These are phyloP conservation scores for Lynx canadensis DNA, from an alignment of 2,113 vertebrate species.

Conservation along the genomic window DNA sequence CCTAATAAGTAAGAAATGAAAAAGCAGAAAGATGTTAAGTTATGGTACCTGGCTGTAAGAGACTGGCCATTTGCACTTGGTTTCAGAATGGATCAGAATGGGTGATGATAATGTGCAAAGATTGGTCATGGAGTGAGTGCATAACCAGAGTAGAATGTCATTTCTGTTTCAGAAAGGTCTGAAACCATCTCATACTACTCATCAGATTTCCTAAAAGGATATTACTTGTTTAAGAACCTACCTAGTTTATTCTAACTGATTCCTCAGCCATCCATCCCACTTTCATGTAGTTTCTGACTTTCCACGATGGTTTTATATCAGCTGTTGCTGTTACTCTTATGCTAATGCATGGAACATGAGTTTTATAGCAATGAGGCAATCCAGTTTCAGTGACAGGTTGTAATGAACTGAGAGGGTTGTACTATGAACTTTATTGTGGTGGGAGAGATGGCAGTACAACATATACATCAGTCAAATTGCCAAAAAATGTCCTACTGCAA, in stretches of 20 bases:
- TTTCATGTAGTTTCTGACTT: not conserved
- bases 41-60: not conserved
- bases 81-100: not conserved
- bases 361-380: slow-evolving; percentile 44
- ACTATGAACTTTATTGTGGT: slow-evolving; percentile 20
- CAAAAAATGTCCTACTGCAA: slow-evolving; percentile 23
- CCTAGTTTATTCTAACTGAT: not conserved
- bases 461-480: slow-evolving; percentile 39
- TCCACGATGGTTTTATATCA: not conserved
- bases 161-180: not conserved
- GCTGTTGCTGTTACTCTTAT: not conserved
- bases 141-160: not conserved
- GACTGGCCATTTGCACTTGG: not conserved
- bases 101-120: not conserved
- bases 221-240: not conserved
- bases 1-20: not conserved
- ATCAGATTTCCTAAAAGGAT: slow-evolving; percentile 18
- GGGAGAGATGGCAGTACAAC: slow-evolving; percentile 18
- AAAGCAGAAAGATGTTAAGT: not conserved
- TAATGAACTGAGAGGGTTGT: slow-evolving; percentile 53
- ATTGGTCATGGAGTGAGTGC: not conserved
- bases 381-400: slow-evolving; percentile 59
- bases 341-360: slow-evolving; percentile 4
- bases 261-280: not conserved
- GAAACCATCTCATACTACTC: not conserved